Percentiles rank a stretch among this genome's conserved stretches.
phyloP scores from a whole-genome alignment of 1,140 invertebrate species.

The Musca domestica region DNA sequence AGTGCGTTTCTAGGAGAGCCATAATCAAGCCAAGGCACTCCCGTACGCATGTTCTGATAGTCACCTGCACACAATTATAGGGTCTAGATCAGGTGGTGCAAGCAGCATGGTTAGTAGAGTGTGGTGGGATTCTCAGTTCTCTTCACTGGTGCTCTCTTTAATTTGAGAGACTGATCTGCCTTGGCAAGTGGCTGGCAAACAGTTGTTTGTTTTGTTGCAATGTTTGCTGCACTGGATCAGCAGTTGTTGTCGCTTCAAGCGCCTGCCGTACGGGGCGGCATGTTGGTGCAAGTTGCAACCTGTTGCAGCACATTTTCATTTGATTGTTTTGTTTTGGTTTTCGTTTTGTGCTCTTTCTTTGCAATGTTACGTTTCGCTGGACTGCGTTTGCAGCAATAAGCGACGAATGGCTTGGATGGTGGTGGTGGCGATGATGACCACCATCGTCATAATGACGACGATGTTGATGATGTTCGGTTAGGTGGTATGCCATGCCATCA shows the following conservation, averaged over 20 bases:
- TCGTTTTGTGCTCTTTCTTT: not conserved
- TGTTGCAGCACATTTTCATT: slow-evolving; percentile 20
- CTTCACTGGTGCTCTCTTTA: not conserved
- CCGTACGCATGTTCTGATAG: too few relatives aligned
- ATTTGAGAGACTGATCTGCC: not conserved
- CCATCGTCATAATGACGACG: not conserved
- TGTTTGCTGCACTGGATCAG: not conserved
- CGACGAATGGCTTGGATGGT: not conserved
- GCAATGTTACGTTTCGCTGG: not conserved
- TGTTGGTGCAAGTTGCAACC: slow-evolving; percentile 10
- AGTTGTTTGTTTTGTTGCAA: not conserved
- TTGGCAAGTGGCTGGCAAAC: not conserved
- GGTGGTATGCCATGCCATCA: not conserved
- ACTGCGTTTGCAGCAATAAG: slow-evolving; percentile 9
- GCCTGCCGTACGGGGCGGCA: not conserved
- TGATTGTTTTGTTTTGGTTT: not conserved
- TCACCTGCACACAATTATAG: too few relatives aligned
- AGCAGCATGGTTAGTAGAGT: too few relatives aligned
- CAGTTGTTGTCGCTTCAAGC: not conserved
- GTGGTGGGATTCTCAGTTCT: too few relatives aligned
- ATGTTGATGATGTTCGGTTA: not conserved
- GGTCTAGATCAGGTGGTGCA: too few relatives aligned
- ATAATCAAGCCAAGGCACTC: too few relatives aligned
- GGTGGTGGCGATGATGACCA: too few relatives aligned
- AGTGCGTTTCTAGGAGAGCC: too few relatives aligned